These are phyloP conservation scores for Fundulus diaphanus DNA, from an alignment of 2,797 vertebrate species.

Conservation along the genomic window DNA sequence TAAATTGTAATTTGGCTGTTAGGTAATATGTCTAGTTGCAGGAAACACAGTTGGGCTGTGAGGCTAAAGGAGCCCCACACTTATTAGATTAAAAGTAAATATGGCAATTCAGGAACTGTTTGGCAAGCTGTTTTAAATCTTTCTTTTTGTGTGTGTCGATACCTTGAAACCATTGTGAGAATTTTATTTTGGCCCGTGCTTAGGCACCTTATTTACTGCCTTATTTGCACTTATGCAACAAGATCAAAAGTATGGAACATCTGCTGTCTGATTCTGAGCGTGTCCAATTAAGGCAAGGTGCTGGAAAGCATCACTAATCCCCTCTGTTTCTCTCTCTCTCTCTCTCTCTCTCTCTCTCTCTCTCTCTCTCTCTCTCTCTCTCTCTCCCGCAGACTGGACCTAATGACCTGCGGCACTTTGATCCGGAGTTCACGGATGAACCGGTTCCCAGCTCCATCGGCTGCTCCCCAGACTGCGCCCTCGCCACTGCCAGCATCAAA, in stretches of 20 bases:
- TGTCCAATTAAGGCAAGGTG: constrained; percentile 26
- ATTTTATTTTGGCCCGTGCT: too few relatives aligned
- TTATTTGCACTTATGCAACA: constrained; percentile 33
- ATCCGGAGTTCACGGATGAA: constrained; percentile 98
- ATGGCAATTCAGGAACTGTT: not conserved
- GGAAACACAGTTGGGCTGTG: not conserved
- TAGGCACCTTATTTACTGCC: not conserved
- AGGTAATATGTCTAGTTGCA: not conserved
- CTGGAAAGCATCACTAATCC: constrained; percentile 52
- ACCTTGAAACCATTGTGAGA: not conserved
- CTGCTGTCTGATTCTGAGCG: constrained; percentile 17
- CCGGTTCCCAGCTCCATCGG: constrained; percentile 96
- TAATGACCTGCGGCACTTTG: constrained; percentile 95
- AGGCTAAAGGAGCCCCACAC: not conserved
- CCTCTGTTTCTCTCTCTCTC: not conserved
- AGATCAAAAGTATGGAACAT: constrained; percentile 18
- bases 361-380: not conserved
- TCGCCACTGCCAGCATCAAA: constrained; percentile 93
- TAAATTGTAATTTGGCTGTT: not conserved
- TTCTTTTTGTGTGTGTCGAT: too few relatives aligned
- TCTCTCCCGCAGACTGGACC: constrained; percentile 87
- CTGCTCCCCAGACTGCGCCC: constrained; percentile 92
- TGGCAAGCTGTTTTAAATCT: not conserved
- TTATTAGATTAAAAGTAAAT: not conserved
- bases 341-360: not conserved